Percentiles rank a stretch among this genome's conserved stretches.
Conservation (phyloP, 2,113 vertebrate genomes). For the Capreolus pygargus region DNA sequence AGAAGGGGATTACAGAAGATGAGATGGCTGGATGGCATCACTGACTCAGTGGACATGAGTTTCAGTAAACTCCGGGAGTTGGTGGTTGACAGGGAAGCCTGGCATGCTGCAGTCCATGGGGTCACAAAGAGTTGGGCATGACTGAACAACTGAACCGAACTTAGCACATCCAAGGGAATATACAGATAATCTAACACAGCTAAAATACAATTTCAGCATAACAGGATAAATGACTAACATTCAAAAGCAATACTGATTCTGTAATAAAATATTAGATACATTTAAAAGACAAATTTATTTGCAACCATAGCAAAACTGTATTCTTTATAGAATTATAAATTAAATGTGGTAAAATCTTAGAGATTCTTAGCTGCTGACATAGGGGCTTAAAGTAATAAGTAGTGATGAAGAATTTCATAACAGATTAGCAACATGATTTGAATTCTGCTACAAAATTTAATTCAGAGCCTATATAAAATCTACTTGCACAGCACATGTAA, state of each 20-base stretch:
- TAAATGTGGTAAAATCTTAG: neutral
- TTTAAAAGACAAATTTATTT: neutral
- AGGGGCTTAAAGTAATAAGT: neutral
- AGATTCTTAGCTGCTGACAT: neutral
- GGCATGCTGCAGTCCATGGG: no score
- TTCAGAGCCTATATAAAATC: neutral
- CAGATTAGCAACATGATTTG: neutral
- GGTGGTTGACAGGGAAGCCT: no score
- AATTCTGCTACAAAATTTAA: neutral
- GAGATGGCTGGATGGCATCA: neutral
- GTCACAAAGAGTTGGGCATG: no score
- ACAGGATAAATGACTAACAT: neutral
- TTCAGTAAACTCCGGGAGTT: no score
- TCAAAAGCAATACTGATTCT: neutral
- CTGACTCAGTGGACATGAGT: no score
- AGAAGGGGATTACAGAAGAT: neutral
- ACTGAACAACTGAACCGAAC: rapidly evolving
- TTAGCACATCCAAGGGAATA: neutral
- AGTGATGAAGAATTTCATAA: neutral
- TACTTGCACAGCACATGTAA: neutral
- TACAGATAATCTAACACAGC: neutral
- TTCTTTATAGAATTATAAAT: neutral
- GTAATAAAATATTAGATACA: neutral
- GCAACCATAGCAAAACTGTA: neutral
- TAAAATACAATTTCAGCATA: neutral